phyloP scores from a whole-genome alignment of 2,888 invertebrate genomes.

The Rutpela maculata region DNA sequence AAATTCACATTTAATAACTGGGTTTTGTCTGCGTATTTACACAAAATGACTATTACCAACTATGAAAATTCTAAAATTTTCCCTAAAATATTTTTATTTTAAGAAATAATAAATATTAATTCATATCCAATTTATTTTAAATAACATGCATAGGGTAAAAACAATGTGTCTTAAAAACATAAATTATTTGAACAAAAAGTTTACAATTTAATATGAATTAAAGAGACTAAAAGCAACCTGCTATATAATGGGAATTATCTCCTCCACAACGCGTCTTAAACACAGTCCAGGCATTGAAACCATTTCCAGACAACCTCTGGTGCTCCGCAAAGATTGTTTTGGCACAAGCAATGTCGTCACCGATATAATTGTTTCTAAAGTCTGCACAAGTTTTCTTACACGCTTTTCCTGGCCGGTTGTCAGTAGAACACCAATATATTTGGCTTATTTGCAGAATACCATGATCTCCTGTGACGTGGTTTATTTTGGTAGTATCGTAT shows the following conservation, averaged over 20 bases:
- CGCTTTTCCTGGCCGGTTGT: slow-evolving; percentile 74
- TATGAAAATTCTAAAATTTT: no score
- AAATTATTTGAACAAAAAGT: neutral
- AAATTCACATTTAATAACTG: no score
- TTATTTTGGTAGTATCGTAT: slow-evolving; percentile 41
- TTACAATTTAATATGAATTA: neutral
- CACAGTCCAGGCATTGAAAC: slow-evolving; percentile 85
- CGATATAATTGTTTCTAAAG: slow-evolving; percentile 82
- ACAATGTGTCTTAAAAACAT: no score
- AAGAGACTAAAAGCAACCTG: slow-evolving; percentile 40
- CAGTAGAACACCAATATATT: slow-evolving; percentile 43
- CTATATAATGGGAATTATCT: slow-evolving; percentile 60
- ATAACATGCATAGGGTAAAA: no score
- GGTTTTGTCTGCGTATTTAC: no score
- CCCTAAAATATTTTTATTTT: no score
- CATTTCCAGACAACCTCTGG: slow-evolving; percentile 81
- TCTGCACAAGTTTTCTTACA: slow-evolving; percentile 80
- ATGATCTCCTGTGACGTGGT: slow-evolving; percentile 43
- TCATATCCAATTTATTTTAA: no score
- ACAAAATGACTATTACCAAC: no score
- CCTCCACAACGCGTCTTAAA: slow-evolving; percentile 79
- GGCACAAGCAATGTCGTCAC: slow-evolving; percentile 83
- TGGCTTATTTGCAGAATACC: slow-evolving; percentile 48
- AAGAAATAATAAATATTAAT: no score
- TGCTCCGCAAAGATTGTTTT: slow-evolving; percentile 81